Evolutionary conservation across 2,797 vertebrate genomes (phyloP), one percentile per base, ranked within the genome.

Genomic region (Meda fulgida): DNA sequence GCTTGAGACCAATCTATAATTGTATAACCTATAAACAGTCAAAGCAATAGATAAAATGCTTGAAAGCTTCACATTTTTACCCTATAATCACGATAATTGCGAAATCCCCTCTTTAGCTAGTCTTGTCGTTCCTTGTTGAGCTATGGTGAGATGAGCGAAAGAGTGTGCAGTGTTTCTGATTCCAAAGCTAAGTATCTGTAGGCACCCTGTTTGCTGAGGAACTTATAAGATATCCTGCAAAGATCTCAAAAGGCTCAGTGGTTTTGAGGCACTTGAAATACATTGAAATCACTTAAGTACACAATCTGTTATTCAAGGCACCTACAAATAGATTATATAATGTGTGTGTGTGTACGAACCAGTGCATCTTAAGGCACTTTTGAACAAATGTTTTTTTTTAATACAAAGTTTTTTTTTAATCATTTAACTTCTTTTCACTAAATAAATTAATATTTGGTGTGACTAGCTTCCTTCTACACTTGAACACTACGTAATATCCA

Each of bases 11-110:
- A 70, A 82, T 82, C 80, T 84, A 69, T 84, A 78, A 78, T 69
- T 84, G 53, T 67, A 78, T 67, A 84, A 84, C 67, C 79, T 70
- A 72, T 60, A 31, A 71, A 81, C 48, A 70, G 75, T 78, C 75
- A 84, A 78, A 84, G 65, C 36, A 58, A 84, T 71, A 18, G 65
- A 43, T 78, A 58, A 70, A 78, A 58, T 78, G 69, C 73, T 69
- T 18, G 34, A 84, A 84, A 78, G 82, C 73, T 29, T 69, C 43
- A 29, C 4, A n/a, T 51, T 76, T 38, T 16, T 51, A 78, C 73
- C 34, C 48, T 69, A 38, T 84, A 84, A 84, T 84, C 73, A 78
- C 14, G 46, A 77, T 78, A 58, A 84, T 69, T 84, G 48, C 36
- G 3, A 40, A 48, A 46, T 29, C 21, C 34, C 43, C 38, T 23